Base-by-base conservation (phyloP, 2,888 invertebrate genomes). In the Heliconius ismenius region DNA sequence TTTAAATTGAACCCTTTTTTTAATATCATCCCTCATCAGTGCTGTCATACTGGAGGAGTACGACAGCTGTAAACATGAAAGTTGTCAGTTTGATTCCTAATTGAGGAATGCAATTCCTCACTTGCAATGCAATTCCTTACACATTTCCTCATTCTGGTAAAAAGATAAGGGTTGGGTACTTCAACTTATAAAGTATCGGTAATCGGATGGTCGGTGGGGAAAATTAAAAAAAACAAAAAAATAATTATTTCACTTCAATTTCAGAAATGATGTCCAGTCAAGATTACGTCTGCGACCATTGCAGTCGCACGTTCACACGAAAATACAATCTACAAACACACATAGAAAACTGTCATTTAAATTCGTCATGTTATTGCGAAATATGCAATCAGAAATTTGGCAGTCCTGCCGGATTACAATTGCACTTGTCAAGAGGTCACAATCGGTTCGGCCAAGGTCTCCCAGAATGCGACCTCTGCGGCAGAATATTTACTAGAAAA, bases 401-500 rank as follows among this genome's bases (percentile, higher is more conserved):
- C 1, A 91, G 88, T 60, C 88, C 90, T 0, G 85, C 87, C 0
- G 91, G 90, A 0, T 75, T 92, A 1, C 86, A 89, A 9, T 82
- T 87, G 0, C 92, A 93, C 60, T 49, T 90, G 0, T 82, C 83
- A 0, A 78, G 90, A 6, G 92, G 92, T 0, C 92, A 93, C 76
- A 93, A 93, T 62, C 83, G 86, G 0, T 84, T 84, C 26, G 82
- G 83, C 0, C 87, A 91, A 68, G 84, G 89, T 0, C 87, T 84
- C 11, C 92, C 93, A 0, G 92, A 93, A 80, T 93, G 92, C 39
- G 92, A 92, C 36, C 60, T 91, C 0, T 93, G 92, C 36, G 92
- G 92, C 0, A 81, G 91, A 11, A 88, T 91, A 0, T 92, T 92
- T 60, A 89, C 89, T 0, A 85, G 92, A 75, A 92, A 91, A 82